These are phyloP conservation scores for Anguilla marmorata DNA, from an alignment of 2,797 vertebrate species.

Conservation along the genomic window DNA sequence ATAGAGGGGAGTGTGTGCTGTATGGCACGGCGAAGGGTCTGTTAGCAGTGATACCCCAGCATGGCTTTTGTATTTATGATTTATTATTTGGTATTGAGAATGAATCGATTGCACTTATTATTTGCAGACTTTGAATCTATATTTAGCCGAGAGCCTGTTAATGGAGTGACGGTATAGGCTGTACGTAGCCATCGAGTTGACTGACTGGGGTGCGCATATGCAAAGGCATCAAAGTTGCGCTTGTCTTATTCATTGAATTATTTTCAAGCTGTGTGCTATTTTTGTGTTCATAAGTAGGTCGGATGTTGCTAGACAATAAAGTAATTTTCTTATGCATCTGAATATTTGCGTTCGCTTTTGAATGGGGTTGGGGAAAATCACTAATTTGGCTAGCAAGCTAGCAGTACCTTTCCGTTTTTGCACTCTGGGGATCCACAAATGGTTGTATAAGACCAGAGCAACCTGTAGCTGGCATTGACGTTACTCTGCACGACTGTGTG, in stretches of 20 bases:
- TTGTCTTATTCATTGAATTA: conserved; percentile 32
- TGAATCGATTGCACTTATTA: not conserved
- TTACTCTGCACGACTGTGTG: conserved; percentile 24
- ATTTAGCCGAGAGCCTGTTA: conserved; percentile 35
- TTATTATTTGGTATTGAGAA: not conserved
- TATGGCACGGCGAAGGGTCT: conserved; percentile 42
- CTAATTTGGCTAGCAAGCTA: conserved; percentile 33
- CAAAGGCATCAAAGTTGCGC: conserved; percentile 37
- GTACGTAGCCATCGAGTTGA: conserved; percentile 31
- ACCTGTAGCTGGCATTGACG: conserved; percentile 46
- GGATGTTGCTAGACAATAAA: not conserved
- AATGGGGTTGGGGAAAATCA: conserved; percentile 26
- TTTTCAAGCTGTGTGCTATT: not conserved
- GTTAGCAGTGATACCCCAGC: conserved; percentile 35
- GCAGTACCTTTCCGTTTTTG: conserved; percentile 33
- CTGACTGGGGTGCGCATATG: conserved; percentile 24
- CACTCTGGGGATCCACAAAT: not conserved
- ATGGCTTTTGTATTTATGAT: conserved; percentile 27
- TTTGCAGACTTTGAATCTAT: conserved; percentile 44
- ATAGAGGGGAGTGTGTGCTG: conserved; percentile 45
- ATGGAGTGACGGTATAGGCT: conserved; percentile 27
- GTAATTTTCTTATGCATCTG: not conserved
- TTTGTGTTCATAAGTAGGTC: not conserved
- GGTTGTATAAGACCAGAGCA: conserved; percentile 36
- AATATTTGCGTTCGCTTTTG: conserved; percentile 29